Base-by-base conservation (phyloP, 2,888 invertebrate species). In the Leptopilina myrica region DNA sequence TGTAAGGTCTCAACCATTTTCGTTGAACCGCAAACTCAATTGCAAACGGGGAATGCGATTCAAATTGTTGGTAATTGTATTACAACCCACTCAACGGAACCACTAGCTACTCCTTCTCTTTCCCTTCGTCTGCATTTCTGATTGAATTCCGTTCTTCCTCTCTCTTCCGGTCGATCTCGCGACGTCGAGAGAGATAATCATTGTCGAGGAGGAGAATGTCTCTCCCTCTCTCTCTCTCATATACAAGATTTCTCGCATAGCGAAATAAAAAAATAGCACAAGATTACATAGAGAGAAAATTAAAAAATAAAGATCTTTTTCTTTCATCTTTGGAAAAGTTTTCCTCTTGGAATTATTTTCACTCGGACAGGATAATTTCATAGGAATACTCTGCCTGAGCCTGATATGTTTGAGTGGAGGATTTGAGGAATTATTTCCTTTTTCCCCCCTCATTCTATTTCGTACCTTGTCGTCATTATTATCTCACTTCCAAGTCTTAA, bases 1-100 rank as follows among this genome's bases (percentile, higher is more conserved):
- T 66, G 64, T 49, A 80, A 81, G 66, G 76, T 76, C 77, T 83
- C 82, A 85, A 81, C 85, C 86, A 87, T 87, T 88, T 49, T 85
- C 85, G 86, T 85, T 85, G 84, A 81, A 82, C 87, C 88, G 86
- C 88, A 90, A 89, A 90, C 84, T 90, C 87, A 84, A 88, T 90
- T 89, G 76, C 69, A 66, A 64, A 69, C 53, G 33, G 85, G 82
- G 86, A 88, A 89, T 88, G 86, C 87, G 87, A 90, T 90, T 90
- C 88, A 86, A 87, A 86, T 85, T 85, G 83, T 78, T 83, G 84
- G 87, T 89, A 91, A 91, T 90, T 87, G 86, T 84, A 85, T 90
- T 90, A 89, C 85, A 80, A 82, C 83, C 85, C 84, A 83, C 85
- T 86, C 85, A 83, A 84, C 84, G 86, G 86, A 86, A 86, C 84